phyloP scores from a whole-genome alignment of 92 coral and sea anemone genomes.

The Palythoa heliodiscus region DNA sequence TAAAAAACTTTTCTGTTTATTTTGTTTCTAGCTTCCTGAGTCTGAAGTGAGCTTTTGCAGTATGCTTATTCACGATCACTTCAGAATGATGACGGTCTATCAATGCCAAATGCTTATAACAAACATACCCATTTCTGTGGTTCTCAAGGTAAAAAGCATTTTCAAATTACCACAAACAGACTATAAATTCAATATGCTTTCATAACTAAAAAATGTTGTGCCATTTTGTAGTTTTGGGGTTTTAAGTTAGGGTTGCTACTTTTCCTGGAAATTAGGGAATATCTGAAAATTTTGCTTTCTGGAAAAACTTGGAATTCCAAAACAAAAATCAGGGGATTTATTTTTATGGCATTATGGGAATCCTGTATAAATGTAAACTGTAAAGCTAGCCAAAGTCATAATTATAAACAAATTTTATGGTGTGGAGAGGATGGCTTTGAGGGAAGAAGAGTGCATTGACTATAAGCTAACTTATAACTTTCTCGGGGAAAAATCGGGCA shows the following conservation, averaged over 20 bases:
- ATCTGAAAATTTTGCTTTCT: too few relatives aligned
- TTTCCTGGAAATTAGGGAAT: background rate
- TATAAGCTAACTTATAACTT: too few relatives aligned
- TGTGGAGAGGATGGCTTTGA: too few relatives aligned
- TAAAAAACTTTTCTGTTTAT: background rate
- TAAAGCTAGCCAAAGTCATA: too few relatives aligned
- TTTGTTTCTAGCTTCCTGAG: slow-evolving; percentile 61
- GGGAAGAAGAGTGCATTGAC: too few relatives aligned
- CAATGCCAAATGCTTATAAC: slow-evolving; percentile 34
- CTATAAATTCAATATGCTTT: background rate
- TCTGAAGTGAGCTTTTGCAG: slow-evolving; percentile 73
- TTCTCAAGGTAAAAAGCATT: slow-evolving; percentile 3
- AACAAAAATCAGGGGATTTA: too few relatives aligned
- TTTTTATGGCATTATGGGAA: too few relatives aligned
- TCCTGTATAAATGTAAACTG: too few relatives aligned
- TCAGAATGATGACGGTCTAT: slow-evolving; percentile 27
- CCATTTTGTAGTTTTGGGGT: background rate
- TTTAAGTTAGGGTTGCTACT: background rate
- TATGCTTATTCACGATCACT: slow-evolving; percentile 54
- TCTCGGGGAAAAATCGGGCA: too few relatives aligned
- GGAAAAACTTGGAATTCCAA: too few relatives aligned
- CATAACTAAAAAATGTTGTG: background rate
- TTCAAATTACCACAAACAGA: too few relatives aligned
- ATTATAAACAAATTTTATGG: too few relatives aligned
- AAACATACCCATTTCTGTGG: slow-evolving; percentile 8